Evolutionary conservation across 53 echinoderm and acorn worm species (phyloP).

Genomic region (Patiria pectinifera): DNA sequence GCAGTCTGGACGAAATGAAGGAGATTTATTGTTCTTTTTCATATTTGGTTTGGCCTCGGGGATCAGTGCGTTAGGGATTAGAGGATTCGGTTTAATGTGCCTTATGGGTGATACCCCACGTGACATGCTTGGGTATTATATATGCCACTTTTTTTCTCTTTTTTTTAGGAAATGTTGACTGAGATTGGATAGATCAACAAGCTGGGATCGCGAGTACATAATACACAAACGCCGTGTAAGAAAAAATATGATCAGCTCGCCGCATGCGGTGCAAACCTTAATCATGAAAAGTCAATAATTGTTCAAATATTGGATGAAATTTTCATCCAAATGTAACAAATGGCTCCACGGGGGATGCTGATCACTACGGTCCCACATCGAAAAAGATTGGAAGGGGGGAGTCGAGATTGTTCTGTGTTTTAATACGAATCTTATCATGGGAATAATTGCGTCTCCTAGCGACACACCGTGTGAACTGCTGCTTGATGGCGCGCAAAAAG

Average conservation of each 20-base stretch:
- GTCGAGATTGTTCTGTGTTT: background rate
- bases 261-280: conserved; percentile 6
- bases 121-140: conserved; percentile 9
- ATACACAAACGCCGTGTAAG: conserved; percentile 1
- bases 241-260: no score
- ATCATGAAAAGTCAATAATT: conserved; percentile 66
- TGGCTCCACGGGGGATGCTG: conserved; percentile 32
- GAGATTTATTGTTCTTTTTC: conserved; percentile 2
- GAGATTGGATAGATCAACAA: conserved; percentile 4
- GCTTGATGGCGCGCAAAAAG: background rate
- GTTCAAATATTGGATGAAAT: conserved; percentile 63
- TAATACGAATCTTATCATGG: conserved; percentile 5
- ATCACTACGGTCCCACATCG: background rate
- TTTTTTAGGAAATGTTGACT: conserved; percentile 8
- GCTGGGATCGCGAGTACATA: background rate
- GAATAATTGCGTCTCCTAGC: conserved; percentile 9
- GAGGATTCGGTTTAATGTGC: conserved; percentile 7
- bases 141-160: conserved; percentile 26
- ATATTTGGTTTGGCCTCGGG: conserved; percentile 36
- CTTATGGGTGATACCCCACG: conserved; percentile 22
- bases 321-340: conserved; percentile 63
- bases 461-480: background rate
- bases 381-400: background rate
- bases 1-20: conserved; percentile 23
- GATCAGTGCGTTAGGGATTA: conserved; percentile 21